A percentile compares a stretch with the other conserved stretches of the same genome.
phyloP scores from a whole-genome alignment of 2,888 invertebrate species.

The Coenonympha arcania region DNA sequence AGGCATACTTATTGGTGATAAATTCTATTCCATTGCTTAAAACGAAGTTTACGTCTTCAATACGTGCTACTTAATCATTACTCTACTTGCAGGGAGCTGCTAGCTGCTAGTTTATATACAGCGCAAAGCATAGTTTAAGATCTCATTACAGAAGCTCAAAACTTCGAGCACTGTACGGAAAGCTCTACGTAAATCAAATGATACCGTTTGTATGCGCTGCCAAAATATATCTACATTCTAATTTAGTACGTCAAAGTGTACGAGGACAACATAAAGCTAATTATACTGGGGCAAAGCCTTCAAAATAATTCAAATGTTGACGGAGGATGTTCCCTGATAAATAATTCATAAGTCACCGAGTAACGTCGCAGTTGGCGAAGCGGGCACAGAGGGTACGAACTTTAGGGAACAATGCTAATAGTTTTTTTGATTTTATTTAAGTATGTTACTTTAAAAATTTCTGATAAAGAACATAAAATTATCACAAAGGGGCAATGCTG shows the following conservation, averaged over 20 bases:
- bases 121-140: no score
- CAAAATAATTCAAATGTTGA: slow-evolving; percentile 65
- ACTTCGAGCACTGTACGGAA: no score
- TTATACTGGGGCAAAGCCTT: slow-evolving; percentile 54
- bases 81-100: no score
- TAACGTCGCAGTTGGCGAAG: slow-evolving; percentile 49
- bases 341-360: slow-evolving; percentile 55
- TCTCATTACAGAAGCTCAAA: no score
- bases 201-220: not conserved
- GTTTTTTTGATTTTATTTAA: slow-evolving; percentile 4
- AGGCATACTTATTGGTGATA: no score
- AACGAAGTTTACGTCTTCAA: no score
- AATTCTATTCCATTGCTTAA: no score
- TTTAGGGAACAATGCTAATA: slow-evolving; percentile 36
- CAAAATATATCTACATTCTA: not conserved
- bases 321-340: slow-evolving; percentile 52
- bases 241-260: slow-evolving; percentile 4
- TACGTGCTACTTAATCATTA: no score
- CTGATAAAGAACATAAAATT: no score
- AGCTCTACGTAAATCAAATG: no score
- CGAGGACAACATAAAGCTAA: slow-evolving; percentile 35
- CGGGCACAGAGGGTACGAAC: slow-evolving; percentile 33
- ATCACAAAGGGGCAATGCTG: no score
- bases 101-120: no score
- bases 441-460: not conserved